Evolutionary conservation across 2,113 vertebrate genomes (phyloP).

Genomic region (Salvelinus fontinalis): DNA sequence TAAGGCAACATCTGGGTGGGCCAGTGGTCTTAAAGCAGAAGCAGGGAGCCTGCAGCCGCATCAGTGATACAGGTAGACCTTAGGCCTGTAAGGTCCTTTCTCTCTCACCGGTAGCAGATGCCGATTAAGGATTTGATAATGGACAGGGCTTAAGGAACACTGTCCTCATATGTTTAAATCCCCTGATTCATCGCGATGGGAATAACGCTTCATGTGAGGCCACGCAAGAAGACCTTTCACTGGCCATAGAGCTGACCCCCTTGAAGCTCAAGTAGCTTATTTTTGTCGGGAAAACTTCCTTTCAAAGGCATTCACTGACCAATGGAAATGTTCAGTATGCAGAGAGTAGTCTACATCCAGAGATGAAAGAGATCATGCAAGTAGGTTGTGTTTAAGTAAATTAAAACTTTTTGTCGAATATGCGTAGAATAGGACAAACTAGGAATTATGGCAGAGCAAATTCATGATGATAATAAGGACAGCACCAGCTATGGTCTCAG

Average conservation of each 20-base stretch:
- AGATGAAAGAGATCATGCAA: background rate
- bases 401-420: background rate
- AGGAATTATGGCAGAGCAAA: conserved; percentile 12
- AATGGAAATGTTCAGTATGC: too few relatives aligned
- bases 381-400: background rate
- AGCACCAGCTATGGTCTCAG: conserved; percentile 68
- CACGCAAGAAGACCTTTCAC: conserved; percentile 57
- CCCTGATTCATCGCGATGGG: conserved; percentile 70
- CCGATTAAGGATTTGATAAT: conserved; percentile 72
- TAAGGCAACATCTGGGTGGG: conserved; percentile 77
- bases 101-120: conserved; percentile 52
- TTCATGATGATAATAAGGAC: conserved; percentile 68
- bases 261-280: conserved; percentile 60
- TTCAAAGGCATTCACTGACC: background rate
- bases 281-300: conserved; percentile 17
- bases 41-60: conserved; percentile 53
- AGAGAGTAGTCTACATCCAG: too few relatives aligned
- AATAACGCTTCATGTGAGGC: conserved; percentile 64
- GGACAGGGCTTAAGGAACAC: conserved; percentile 71
- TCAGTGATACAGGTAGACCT: conserved; percentile 14
- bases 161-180: conserved; percentile 66
- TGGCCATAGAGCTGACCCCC: conserved; percentile 58
- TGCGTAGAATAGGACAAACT: background rate
- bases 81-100: conserved; percentile 47
- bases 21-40: conserved; percentile 73